Evolutionary conservation across 2,888 invertebrate genomes (phyloP), one percentile per base, ranked within the genome.

Genomic region (Drosophila multiciliata): DNA sequence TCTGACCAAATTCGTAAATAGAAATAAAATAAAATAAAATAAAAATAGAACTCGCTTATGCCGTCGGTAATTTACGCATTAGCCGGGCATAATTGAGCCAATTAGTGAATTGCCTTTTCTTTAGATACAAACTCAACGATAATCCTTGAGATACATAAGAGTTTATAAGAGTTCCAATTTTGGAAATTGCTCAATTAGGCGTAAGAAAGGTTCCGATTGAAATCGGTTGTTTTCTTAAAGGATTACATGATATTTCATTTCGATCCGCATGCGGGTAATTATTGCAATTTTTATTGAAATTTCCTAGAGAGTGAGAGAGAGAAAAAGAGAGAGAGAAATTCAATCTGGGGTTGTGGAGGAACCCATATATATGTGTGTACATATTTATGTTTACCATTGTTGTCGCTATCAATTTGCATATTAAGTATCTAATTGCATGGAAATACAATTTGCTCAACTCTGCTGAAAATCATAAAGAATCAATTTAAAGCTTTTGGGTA

Each of bases 381-480:
- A 23, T 45, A 45, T 45, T 15, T 45, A 45, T 45, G 45, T 15
- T 45, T 45, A 58, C 20, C 60, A 48, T 36, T 62, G 60, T 80
- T 80, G 66, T 71, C 57, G 70, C 68, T 68, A 71, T 83, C 84
- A 83, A 87, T 88, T 87, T 90, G 89, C 88, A 88, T 88, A 88
- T 59, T 80, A 83, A 87, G 83, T 85, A 88, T 58, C 80, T 85
- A 89, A 87, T 89, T 87, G 89, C 64, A 64, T 81, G 77, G 73
- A 74, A 74, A 66, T 62, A 62, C 65, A 72, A 75, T 75, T 78
- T 63, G 68, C 40, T 67, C 66, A 63, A 48, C 62, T 58, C 54
- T 59, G 55, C 64, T 15, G 35, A 29, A 63, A 69, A 69, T 72
- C 52, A 66, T 73, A 70, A 67, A 74, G 65, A 67, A 68, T 71